These are phyloP conservation scores for Trochalopteron elliotii DNA, from an alignment of 2,113 vertebrate genomes.

Conservation along the genomic window DNA sequence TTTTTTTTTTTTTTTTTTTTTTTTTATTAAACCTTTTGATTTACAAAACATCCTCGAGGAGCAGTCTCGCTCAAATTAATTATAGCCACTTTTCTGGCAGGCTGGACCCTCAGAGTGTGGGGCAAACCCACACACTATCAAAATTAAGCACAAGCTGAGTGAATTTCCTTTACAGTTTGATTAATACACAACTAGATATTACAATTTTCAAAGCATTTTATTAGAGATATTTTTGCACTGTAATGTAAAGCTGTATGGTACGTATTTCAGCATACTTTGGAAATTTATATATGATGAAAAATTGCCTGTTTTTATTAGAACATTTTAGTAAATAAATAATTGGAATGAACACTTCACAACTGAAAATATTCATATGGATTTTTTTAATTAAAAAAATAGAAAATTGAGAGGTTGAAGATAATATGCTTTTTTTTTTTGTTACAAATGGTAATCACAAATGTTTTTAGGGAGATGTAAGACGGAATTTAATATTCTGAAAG, in stretches of 20 bases:
- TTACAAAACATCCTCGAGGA: no score
- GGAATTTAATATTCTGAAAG: not conserved
- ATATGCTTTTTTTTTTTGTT: not conserved
- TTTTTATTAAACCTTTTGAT: no score
- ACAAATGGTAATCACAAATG: not conserved
- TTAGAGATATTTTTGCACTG: not conserved
- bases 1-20: no score
- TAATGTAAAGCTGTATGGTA: accelerated
- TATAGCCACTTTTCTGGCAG: no score
- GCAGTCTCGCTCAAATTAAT: no score
- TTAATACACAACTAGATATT: not conserved
- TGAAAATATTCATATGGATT: not conserved
- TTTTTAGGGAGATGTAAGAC: not conserved
- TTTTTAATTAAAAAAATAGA: not conserved
- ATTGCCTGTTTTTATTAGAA: not conserved
- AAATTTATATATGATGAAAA: not conserved
- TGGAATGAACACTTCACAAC: accelerated
- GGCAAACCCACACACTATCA: not conserved
- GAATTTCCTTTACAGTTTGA: not conserved
- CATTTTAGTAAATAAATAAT: not conserved
- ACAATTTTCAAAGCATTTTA: not conserved
- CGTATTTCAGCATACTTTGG: not conserved
- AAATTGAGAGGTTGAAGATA: not conserved
- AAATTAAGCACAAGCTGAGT: not conserved
- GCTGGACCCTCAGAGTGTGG: no score